Conservation (phyloP, 1,140 invertebrate species). For the Apolygus lucorum region DNA sequence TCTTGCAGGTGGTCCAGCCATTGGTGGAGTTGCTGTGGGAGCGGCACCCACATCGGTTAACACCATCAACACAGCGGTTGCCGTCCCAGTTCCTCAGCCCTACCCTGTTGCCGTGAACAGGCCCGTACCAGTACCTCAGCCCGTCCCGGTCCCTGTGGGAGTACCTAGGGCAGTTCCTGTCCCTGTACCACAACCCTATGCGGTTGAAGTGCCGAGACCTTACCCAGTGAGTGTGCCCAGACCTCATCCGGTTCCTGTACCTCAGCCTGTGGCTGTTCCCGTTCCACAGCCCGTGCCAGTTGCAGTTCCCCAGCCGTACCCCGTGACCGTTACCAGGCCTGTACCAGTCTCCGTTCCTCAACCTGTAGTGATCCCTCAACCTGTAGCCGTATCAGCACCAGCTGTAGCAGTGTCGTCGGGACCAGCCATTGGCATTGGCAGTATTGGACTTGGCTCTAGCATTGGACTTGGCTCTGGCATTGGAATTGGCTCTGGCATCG, state of each 20-base stretch:
- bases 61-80: slow-evolving; percentile 33
- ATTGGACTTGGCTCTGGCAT: too few relatives aligned
- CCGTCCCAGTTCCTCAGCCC: slow-evolving; percentile 38
- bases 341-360: slow-evolving; percentile 23
- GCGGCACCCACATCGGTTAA: slow-evolving; percentile 11
- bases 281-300: slow-evolving; percentile 25
- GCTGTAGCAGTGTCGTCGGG: not conserved
- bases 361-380: slow-evolving; percentile 8
- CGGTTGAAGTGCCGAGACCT: slow-evolving; percentile 40
- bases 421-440: not conserved
- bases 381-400: slow-evolving; percentile 14
- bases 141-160: slow-evolving; percentile 20
- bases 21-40: not conserved
- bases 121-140: slow-evolving; percentile 17
- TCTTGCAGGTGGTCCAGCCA: not conserved
- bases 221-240: slow-evolving; percentile 41
- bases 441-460: not conserved
- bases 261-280: slow-evolving; percentile 18
- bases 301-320: slow-evolving; percentile 23
- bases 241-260: slow-evolving; percentile 38
- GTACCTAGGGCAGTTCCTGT: slow-evolving; percentile 20
- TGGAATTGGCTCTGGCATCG: not conserved
- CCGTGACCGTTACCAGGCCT: slow-evolving; percentile 15
- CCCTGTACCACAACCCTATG: slow-evolving; percentile 28
- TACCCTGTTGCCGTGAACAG: slow-evolving; percentile 32